phyloP scores from a whole-genome alignment of 1,140 invertebrate genomes.

The Tetranychus urticae region DNA sequence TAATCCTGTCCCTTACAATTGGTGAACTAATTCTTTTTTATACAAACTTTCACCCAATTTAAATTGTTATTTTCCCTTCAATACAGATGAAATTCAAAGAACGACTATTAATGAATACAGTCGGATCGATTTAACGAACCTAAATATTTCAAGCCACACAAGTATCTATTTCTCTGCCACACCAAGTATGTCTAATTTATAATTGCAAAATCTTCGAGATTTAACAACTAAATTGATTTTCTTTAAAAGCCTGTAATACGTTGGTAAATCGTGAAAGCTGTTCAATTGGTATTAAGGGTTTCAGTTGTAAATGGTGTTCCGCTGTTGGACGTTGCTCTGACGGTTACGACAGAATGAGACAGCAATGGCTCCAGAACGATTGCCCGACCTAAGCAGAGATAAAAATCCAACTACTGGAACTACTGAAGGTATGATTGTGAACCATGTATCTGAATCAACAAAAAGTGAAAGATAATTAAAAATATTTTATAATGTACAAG shows the following conservation, averaged over 20 bases:
- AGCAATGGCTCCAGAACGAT: constrained; percentile 45
- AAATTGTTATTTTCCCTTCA: neutral
- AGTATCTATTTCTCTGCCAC: constrained; percentile 21
- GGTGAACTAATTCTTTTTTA: neutral
- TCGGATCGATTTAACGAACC: no score
- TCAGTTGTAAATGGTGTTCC: constrained; percentile 37
- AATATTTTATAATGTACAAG: no score
- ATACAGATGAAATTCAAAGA: no score
- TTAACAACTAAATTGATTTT: no score
- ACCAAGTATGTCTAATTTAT: no score
- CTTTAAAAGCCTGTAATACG: constrained; percentile 34
- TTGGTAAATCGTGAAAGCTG: constrained; percentile 67
- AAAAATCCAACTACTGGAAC: constrained; percentile 17
- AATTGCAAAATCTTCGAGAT: no score
- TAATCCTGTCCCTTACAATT: no score
- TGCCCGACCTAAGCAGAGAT: no score
- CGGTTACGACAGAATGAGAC: constrained; percentile 60
- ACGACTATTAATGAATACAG: no score
- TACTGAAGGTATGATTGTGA: no score
- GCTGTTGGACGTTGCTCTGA: constrained; percentile 51
- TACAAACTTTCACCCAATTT: neutral
- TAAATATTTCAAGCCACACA: constrained; percentile 36
- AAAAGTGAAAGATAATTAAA: no score
- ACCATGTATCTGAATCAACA: no score
- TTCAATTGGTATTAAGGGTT: constrained; percentile 20